A percentile compares a stretch with the other conserved stretches of the same genome.
phyloP scores from a whole-genome alignment of 1,140 invertebrate genomes.

The Bombus breviceps region DNA sequence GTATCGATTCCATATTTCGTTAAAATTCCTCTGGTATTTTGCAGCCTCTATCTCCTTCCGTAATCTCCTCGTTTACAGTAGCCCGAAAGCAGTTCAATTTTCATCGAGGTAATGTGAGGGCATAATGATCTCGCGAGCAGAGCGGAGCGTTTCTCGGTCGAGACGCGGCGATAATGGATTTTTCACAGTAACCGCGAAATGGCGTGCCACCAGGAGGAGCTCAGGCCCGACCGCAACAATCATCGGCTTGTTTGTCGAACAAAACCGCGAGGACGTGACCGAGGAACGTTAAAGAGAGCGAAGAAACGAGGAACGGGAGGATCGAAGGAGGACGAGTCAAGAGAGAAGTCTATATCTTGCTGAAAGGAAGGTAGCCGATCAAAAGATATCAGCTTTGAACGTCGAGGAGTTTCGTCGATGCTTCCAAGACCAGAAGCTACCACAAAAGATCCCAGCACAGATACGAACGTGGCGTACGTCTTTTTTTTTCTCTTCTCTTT shows the following conservation, averaged over 20 bases:
- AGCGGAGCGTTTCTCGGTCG: slow-evolving; percentile 47
- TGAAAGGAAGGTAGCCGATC: slow-evolving; percentile 65
- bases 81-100: slow-evolving; percentile 8
- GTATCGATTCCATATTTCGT: background rate
- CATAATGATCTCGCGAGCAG: slow-evolving; percentile 2
- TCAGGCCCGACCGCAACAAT: slow-evolving; percentile 54
- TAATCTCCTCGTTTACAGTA: background rate
- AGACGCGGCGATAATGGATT: slow-evolving; percentile 74
- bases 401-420: slow-evolving; percentile 6
- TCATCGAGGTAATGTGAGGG: background rate
- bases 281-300: slow-evolving; percentile 42
- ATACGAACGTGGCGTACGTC: slow-evolving; percentile 19
- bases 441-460: slow-evolving; percentile 64
- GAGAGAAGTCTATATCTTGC: slow-evolving; percentile 48
- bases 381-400: slow-evolving; percentile 45
- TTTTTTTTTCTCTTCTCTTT: background rate
- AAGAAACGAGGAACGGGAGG: slow-evolving; percentile 44
- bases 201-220: slow-evolving; percentile 31
- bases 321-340: slow-evolving; percentile 49
- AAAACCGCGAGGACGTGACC: slow-evolving; percentile 66
- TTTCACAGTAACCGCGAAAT: slow-evolving; percentile 69
- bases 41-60: too few species aligned
- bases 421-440: slow-evolving; percentile 45
- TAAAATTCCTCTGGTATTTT: background rate
- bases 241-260: slow-evolving; percentile 72